Conservation (phyloP, 2,113 vertebrate species). For the Oophaga pumilio region DNA sequence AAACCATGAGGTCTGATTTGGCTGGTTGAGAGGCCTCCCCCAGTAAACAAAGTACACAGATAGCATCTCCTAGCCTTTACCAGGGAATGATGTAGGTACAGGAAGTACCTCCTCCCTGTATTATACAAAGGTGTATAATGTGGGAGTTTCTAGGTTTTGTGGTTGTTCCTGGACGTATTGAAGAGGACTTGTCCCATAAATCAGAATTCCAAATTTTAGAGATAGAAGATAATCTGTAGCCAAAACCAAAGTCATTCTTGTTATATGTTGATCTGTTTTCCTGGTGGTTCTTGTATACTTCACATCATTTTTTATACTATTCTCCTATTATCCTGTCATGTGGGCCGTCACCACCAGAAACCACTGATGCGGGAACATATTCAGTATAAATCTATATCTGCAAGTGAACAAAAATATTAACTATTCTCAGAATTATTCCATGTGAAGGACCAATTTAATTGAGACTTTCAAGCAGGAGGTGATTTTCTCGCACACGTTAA, state of each 20-base stretch:
- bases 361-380: background rate
- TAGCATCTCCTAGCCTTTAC: too few species aligned
- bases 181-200: too few species aligned
- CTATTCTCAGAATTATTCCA: slow-evolving; percentile 10
- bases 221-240: too few species aligned
- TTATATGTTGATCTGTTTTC: background rate
- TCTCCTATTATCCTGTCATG: background rate
- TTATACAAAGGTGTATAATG: too few species aligned
- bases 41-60: background rate
- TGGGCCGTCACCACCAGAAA: background rate
- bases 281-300: background rate
- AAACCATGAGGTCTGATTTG: too few species aligned
- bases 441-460: slow-evolving; percentile 20
- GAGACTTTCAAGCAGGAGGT: background rate
- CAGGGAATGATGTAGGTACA: too few species aligned
- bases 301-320: background rate
- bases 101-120: too few species aligned
- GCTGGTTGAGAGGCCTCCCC: background rate
- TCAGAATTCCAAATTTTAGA: too few species aligned
- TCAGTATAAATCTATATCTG: slow-evolving; percentile 8
- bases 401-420: slow-evolving; percentile 2
- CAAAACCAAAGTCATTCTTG: too few species aligned
- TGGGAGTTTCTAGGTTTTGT: too few species aligned
- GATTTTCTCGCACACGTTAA: slow-evolving; percentile 10
- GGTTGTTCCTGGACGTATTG: too few species aligned